Evolutionary conservation across 2,113 vertebrate genomes (phyloP).

Genomic region (Chloroceryle aenea): DNA sequence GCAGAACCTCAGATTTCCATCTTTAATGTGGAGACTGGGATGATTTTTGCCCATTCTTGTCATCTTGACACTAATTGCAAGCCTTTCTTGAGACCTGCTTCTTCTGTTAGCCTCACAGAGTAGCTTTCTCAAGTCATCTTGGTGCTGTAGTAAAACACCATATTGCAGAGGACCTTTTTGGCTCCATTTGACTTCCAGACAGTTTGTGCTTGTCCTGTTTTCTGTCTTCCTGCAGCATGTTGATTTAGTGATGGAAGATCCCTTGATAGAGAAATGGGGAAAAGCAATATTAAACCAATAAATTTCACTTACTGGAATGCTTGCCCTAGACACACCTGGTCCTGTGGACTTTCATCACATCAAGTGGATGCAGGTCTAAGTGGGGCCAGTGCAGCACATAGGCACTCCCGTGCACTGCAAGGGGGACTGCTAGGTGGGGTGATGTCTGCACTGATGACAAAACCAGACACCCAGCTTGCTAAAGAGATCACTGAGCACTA

Average conservation of each 20-base stretch:
- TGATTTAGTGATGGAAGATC: not conserved
- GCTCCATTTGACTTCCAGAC: not conserved
- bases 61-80: not conserved
- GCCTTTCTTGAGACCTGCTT: not conserved
- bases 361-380: not conserved
- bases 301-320: not conserved
- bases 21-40: not conserved
- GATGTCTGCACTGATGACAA: not conserved
- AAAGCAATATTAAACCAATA: conserved; percentile 38
- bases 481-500: not conserved
- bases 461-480: not conserved
- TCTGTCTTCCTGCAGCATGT: not conserved
- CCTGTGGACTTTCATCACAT: not conserved
- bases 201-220: not conserved
- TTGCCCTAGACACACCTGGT: not conserved
- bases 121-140: not conserved
- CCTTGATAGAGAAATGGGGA: not conserved
- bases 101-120: not conserved
- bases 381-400: not conserved
- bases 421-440: not conserved
- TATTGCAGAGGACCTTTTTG: not conserved
- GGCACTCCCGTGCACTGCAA: not conserved
- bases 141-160: not conserved
- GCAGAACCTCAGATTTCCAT: not conserved
- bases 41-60: not conserved